Conservation (phyloP, 2,888 invertebrate species). For the Hyposoter dolosus region DNA sequence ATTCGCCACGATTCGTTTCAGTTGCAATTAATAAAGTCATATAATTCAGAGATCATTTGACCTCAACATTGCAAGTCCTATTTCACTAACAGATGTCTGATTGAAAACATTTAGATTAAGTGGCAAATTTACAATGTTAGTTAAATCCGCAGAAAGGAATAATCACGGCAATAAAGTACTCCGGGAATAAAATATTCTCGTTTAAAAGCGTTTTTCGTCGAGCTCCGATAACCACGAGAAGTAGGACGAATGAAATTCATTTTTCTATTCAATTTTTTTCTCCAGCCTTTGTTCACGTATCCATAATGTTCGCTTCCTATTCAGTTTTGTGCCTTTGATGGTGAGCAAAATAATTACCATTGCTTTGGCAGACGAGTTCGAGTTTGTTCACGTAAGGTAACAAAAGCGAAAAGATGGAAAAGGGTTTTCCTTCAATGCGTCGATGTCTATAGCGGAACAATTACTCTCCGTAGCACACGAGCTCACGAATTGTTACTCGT, state of each 20-base stretch:
- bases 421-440: not conserved
- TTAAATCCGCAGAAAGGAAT: not conserved
- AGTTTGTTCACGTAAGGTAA: not conserved
- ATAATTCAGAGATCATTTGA: not conserved
- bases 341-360: slow-evolving; percentile 55
- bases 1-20: not conserved
- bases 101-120: not conserved
- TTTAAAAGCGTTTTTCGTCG: slow-evolving; percentile 27
- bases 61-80: not conserved
- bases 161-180: not conserved
- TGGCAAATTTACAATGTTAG: not conserved
- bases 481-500: not conserved
- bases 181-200: slow-evolving; percentile 23
- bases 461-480: not conserved
- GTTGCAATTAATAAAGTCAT: not conserved
- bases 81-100: not conserved
- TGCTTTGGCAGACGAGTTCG: slow-evolving; percentile 52
- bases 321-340: slow-evolving; percentile 28
- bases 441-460: not conserved
- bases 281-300: slow-evolving; percentile 1
- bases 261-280: slow-evolving; percentile 2
- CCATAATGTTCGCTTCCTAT: not conserved
- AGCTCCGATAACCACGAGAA: not conserved
- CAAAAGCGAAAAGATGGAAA: not conserved
- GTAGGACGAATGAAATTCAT: not conserved